Percentiles rank a stretch among this genome's conserved stretches.
Conservation (phyloP, 2,797 vertebrate genomes). For the Hephaestus fuliginosus region DNA sequence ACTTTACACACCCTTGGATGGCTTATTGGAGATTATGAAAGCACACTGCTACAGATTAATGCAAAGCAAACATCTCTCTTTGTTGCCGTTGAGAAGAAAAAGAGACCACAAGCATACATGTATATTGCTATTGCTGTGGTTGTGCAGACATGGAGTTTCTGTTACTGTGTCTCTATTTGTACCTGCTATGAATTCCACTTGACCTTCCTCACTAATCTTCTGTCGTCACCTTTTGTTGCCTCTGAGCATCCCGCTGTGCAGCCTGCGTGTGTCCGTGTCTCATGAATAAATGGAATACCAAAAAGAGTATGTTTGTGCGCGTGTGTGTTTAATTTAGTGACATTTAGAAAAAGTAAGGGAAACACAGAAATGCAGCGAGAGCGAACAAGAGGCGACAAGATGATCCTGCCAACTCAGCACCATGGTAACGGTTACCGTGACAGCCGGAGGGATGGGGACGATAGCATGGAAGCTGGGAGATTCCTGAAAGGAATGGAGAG, state of each 20-base stretch:
- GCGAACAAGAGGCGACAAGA: slow-evolving; percentile 36
- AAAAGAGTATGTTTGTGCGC: background rate
- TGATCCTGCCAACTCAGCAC: slow-evolving; percentile 38
- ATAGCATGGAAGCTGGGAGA: slow-evolving; percentile 40
- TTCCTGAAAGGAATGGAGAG: slow-evolving; percentile 48
- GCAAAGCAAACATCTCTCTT: too few species aligned
- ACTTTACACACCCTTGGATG: too few species aligned
- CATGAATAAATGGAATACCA: background rate
- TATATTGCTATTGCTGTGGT: background rate
- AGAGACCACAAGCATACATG: background rate
- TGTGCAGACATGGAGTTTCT: background rate
- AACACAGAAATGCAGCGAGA: background rate
- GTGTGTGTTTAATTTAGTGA: slow-evolving; percentile 16
- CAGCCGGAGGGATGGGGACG: slow-evolving; percentile 38
- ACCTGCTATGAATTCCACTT: slow-evolving; percentile 16
- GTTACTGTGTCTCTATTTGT: background rate
- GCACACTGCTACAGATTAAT: too few species aligned
- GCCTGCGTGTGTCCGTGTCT: background rate
- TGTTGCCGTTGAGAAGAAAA: too few species aligned
- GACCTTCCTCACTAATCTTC: slow-evolving; percentile 38
- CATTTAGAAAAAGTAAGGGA: slow-evolving; percentile 13
- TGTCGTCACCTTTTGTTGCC: slow-evolving; percentile 29
- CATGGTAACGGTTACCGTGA: slow-evolving; percentile 66
- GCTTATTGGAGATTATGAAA: too few species aligned
- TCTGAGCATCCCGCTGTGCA: slow-evolving; percentile 5